Percentiles rank a stretch among this genome's conserved stretches.
These are phyloP conservation scores for Pandemis heparana DNA, from an alignment of 2,888 invertebrate genomes.

Conservation along the genomic window DNA sequence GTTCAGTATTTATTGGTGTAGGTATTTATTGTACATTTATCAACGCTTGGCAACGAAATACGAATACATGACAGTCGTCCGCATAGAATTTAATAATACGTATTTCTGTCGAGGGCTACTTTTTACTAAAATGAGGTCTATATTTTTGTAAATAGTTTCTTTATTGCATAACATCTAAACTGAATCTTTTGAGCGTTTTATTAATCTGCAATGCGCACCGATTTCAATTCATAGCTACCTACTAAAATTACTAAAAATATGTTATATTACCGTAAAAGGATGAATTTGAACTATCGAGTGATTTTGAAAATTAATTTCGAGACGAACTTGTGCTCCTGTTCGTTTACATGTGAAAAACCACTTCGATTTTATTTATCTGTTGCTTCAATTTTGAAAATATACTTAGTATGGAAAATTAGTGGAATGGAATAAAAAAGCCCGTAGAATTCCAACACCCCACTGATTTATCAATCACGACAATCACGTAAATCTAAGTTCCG, in stretches of 20 bases:
- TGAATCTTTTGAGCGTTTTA: too few species aligned
- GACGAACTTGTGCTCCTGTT: too few species aligned
- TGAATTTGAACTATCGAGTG: too few species aligned
- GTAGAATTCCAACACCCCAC: not conserved
- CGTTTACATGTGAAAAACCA: too few species aligned
- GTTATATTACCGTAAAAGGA: too few species aligned
- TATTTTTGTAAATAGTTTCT: not conserved
- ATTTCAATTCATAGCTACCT: too few species aligned
- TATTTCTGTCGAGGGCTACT: not conserved
- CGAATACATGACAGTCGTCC: not conserved
- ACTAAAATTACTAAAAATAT: too few species aligned
- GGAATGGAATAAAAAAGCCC: not conserved
- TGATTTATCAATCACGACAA: not conserved
- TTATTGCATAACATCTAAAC: too few species aligned
- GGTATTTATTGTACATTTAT: not conserved
- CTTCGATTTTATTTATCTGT: too few species aligned
- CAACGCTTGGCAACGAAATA: not conserved
- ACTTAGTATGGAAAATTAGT: not conserved
- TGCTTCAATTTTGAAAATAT: too few species aligned
- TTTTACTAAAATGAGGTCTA: not conserved
- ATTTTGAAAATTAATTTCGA: too few species aligned
- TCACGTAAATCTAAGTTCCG: slow-evolving; percentile 9
- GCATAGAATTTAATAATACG: not conserved
- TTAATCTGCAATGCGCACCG: too few species aligned
- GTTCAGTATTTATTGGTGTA: not conserved